These are phyloP conservation scores for Synanthedon myopaeformis DNA, from an alignment of 2,888 invertebrate genomes.

Conservation along the genomic window DNA sequence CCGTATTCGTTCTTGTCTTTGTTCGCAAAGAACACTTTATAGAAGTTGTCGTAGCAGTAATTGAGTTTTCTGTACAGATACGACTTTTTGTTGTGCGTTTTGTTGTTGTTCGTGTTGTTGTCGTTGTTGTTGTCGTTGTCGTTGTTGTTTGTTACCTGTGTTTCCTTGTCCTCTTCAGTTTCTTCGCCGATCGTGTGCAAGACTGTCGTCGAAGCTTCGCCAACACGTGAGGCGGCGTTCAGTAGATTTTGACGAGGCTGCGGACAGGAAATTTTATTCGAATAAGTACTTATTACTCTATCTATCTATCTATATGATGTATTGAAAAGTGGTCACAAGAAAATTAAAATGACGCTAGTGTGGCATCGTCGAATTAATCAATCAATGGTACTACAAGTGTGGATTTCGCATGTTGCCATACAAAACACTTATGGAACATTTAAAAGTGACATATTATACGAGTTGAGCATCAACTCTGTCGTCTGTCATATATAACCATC, in stretches of 20 bases:
- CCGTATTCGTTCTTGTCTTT: conserved; percentile 33
- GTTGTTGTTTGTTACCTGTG: conserved; percentile 63
- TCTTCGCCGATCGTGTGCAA: conserved; percentile 94
- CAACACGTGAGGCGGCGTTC: conserved; percentile 95
- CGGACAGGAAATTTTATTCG: conserved; percentile 11
- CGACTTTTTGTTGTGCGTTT: conserved; percentile 31
- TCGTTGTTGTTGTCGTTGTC: conserved; percentile 37
- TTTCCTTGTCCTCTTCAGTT: conserved; percentile 84
- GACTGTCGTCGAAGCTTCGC: conserved; percentile 95
- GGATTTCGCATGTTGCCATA: too few relatives aligned
- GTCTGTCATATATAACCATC: too few relatives aligned
- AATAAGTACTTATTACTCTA: too few relatives aligned
- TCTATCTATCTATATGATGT: too few relatives aligned
- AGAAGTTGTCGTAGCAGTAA: conserved; percentile 63
- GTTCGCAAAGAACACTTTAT: conserved; percentile 52
- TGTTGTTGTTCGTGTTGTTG: conserved; percentile 28
- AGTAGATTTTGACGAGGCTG: conserved; percentile 92
- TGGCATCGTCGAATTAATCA: too few relatives aligned
- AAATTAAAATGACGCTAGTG: too few relatives aligned
- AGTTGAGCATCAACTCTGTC: too few relatives aligned
- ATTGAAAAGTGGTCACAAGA: too few relatives aligned
- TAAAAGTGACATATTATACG: too few relatives aligned
- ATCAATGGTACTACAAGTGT: too few relatives aligned
- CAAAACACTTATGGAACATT: too few relatives aligned
- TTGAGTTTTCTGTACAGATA: conserved; percentile 57